phyloP scores from a whole-genome alignment of 2,888 invertebrate species.

The Isotomurus palustris region DNA sequence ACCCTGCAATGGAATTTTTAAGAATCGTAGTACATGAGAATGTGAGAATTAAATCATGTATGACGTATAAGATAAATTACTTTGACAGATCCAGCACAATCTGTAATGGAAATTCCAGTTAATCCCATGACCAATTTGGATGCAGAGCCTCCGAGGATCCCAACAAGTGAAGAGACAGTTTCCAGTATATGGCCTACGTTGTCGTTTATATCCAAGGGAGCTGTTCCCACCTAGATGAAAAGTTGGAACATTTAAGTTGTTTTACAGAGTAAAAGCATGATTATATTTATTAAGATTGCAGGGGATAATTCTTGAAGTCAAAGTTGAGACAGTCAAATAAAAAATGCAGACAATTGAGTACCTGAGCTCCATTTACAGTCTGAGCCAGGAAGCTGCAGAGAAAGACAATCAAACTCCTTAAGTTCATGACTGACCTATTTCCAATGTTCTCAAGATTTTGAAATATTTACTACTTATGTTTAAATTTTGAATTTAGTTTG shows the following conservation, averaged over 20 bases:
- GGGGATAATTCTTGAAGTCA: neutral
- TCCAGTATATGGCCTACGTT: constrained; percentile 24
- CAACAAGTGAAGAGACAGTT: constrained; percentile 26
- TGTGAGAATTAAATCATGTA: neutral
- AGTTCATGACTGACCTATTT: no score
- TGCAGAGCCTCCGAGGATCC: constrained; percentile 23
- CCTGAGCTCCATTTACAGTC: no score
- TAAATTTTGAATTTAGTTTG: no score
- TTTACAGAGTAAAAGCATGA: neutral
- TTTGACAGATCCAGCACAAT: constrained; percentile 33
- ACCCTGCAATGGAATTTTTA: constrained; percentile 13
- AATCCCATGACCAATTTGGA: constrained; percentile 29
- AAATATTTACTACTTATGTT: no score
- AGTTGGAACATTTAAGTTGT: neutral
- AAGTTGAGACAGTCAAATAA: no score
- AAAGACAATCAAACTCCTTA: no score
- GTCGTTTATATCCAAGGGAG: constrained; percentile 32
- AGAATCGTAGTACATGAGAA: neutral
- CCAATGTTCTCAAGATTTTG: no score
- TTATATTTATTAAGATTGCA: neutral
- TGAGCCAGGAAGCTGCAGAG: no score
- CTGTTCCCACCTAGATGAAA: constrained; percentile 6
- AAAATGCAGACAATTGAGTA: no score
- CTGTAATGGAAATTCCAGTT: constrained; percentile 33
- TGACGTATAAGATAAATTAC: no score